Percentiles rank a stretch among this genome's conserved stretches.
These are phyloP conservation scores for Cyphomyrus discorhynchus DNA, from an alignment of 2,113 vertebrate species.

Conservation along the genomic window DNA sequence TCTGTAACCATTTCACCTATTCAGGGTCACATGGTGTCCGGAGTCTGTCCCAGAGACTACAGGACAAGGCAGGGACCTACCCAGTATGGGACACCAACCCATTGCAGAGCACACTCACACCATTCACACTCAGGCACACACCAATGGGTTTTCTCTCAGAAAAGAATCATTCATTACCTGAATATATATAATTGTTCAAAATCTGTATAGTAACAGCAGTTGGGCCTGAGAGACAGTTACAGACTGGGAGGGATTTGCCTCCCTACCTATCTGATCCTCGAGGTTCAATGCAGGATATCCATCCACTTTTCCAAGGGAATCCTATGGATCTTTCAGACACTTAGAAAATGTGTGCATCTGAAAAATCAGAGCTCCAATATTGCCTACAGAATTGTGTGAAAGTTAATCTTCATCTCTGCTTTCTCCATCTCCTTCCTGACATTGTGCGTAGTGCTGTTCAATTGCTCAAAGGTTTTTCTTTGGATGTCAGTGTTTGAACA, in stretches of 20 bases:
- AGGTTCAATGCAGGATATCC: background rate
- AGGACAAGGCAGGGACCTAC: background rate
- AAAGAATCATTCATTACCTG: background rate
- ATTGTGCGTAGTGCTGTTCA: constrained; percentile 32
- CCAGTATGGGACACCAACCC: background rate
- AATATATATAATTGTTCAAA: background rate
- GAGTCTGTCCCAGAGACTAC: background rate
- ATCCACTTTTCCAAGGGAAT: background rate
- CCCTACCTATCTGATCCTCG: background rate
- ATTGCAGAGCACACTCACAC: background rate
- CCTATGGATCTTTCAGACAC: constrained; percentile 17
- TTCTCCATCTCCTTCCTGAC: constrained; percentile 24
- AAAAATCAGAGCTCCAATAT: constrained; percentile 29
- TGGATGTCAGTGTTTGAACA: constrained; percentile 27
- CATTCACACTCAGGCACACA: background rate
- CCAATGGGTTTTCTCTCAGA: background rate
- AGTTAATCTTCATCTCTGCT: constrained; percentile 34
- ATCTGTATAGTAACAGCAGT: background rate
- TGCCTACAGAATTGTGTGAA: constrained; percentile 38
- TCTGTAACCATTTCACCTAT: background rate
- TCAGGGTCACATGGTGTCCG: background rate
- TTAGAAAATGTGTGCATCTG: constrained; percentile 17
- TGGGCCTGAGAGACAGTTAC: background rate
- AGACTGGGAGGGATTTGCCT: background rate
- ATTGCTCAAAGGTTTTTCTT: constrained; percentile 29